These are phyloP conservation scores for Amphilophus citrinellus DNA, from an alignment of 2,113 vertebrate genomes.

Conservation along the genomic window DNA sequence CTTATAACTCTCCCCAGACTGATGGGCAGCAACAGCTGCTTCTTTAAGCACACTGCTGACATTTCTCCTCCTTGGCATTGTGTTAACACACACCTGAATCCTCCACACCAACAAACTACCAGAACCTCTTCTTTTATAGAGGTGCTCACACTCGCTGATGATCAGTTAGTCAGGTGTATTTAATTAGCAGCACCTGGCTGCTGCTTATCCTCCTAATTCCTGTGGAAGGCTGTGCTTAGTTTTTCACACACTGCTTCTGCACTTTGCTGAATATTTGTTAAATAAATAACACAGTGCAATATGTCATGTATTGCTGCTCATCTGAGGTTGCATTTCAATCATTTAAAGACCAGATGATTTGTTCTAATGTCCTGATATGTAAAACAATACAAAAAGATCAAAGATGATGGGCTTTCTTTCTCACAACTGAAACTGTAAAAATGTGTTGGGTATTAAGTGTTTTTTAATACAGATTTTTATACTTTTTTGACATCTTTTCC, in stretches of 20 bases:
- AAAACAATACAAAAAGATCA: neutral
- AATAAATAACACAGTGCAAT: neutral
- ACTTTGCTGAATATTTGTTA: neutral
- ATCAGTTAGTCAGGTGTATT: neutral
- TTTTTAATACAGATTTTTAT: too few relatives aligned
- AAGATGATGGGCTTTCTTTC: neutral
- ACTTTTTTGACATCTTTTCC: neutral
- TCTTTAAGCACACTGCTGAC: neutral
- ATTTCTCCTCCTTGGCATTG: neutral
- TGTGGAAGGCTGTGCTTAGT: too few relatives aligned
- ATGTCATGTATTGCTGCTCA: neutral
- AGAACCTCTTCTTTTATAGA: neutral
- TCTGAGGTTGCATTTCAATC: neutral
- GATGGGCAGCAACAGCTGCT: accelerated
- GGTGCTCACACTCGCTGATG: neutral
- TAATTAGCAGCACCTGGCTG: neutral
- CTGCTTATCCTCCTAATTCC: neutral
- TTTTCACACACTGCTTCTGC: neutral
- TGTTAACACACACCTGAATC: neutral
- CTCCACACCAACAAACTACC: neutral
- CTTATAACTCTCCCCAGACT: too few relatives aligned
- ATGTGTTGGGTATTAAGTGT: too few relatives aligned
- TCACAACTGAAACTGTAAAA: too few relatives aligned
- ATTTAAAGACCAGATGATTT: neutral
- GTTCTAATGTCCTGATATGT: neutral